Conservation (phyloP, 64 coral and sea anemone genomes). For the Catalaphyllia jardinei region DNA sequence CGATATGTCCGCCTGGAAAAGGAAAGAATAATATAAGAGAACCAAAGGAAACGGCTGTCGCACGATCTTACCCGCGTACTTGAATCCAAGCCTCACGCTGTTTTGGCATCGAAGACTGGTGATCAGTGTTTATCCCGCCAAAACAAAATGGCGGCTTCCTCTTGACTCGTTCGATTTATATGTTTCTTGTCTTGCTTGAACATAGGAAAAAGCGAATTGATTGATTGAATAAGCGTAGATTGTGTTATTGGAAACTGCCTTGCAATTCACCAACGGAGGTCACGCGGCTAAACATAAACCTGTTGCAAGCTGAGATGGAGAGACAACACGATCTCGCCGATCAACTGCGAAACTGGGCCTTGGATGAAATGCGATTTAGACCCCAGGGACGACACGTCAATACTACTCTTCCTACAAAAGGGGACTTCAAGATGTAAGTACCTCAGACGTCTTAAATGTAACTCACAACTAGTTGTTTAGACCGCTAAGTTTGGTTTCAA, state of each 20-base stretch:
- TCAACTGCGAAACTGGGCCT: conserved; percentile 56
- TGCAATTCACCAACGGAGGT: too few species aligned
- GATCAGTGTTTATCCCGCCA: not conserved
- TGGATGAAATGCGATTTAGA: conserved; percentile 76
- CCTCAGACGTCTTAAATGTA: not conserved
- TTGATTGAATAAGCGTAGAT: too few species aligned
- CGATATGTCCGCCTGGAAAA: too few species aligned
- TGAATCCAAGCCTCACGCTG: not conserved
- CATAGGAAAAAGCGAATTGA: too few species aligned
- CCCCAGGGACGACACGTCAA: conserved; percentile 72
- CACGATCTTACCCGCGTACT: too few species aligned
- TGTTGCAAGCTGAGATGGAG: not conserved
- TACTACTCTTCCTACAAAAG: conserved; percentile 28
- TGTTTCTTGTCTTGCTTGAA: not conserved
- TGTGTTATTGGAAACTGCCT: too few species aligned
- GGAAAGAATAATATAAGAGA: too few species aligned
- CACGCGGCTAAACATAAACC: too few species aligned
- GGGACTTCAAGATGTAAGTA: conserved; percentile 78
- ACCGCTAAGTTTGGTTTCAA: too few species aligned
- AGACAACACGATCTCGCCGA: not conserved
- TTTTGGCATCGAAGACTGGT: not conserved
- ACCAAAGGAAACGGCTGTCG: too few species aligned
- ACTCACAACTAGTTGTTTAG: too few species aligned
- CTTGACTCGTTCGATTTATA: not conserved
- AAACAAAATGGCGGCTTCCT: not conserved